phyloP scores from a whole-genome alignment of 2,888 invertebrate genomes.

The Acanthacorydalis orientalis region DNA sequence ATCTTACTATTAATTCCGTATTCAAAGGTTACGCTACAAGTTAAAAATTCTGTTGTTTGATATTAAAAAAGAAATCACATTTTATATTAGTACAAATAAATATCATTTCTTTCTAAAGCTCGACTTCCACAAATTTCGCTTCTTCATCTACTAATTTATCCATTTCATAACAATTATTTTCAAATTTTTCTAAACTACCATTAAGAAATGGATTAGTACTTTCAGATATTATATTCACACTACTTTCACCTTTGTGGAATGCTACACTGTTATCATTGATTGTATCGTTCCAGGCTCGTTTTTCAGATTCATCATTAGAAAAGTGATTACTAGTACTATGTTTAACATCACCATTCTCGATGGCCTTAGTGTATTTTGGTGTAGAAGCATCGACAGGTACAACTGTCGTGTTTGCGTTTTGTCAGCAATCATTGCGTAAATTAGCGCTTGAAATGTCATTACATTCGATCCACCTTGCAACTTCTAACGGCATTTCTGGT shows the following conservation, averaged over 20 bases:
- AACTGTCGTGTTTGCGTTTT: constrained; percentile 23
- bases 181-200: too few species aligned
- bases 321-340: not conserved
- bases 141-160: not conserved
- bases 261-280: too few species aligned
- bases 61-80: too few species aligned
- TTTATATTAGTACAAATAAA: not conserved
- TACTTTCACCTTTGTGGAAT: too few species aligned
- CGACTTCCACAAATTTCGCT: not conserved
- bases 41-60: too few species aligned
- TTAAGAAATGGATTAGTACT: too few species aligned
- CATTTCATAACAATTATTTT: not conserved
- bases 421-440: constrained; percentile 30
- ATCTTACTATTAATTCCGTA: too few species aligned
- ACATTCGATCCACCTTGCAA: constrained; percentile 51
- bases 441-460: constrained; percentile 54
- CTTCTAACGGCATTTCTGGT: constrained; percentile 44
- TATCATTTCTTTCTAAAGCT: not conserved
- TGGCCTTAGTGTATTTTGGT: not conserved
- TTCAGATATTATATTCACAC: too few species aligned
- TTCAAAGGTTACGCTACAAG: too few species aligned
- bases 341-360: not conserved
- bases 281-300: too few species aligned
- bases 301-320: too few species aligned
- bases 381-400: not conserved